Conservation (phyloP, 1,140 invertebrate species). For the Pachypsylla venusta region DNA sequence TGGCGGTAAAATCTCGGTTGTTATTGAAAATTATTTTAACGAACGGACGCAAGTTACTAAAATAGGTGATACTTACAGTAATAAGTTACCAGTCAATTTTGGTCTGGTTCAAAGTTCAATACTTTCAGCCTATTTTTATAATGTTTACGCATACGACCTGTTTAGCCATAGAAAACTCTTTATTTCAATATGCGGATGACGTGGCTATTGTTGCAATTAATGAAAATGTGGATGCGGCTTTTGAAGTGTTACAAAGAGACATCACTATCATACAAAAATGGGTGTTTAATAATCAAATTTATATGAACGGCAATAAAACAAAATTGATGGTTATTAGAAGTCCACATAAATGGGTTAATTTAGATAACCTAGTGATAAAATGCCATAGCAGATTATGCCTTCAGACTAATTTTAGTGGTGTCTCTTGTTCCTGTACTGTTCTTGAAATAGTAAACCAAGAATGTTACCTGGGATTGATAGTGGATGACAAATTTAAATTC, state of each 20-base stretch:
- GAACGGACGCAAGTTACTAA: constrained; percentile 1
- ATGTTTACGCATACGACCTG: background rate
- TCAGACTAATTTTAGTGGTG: too few relatives aligned
- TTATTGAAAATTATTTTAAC: constrained; percentile 4
- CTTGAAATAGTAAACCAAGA: too few relatives aligned
- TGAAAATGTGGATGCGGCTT: background rate
- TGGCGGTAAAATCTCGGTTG: background rate
- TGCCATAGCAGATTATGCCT: background rate
- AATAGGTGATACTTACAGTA: background rate
- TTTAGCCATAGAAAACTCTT: background rate
- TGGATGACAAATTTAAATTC: too few relatives aligned
- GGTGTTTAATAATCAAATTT: constrained; percentile 2
- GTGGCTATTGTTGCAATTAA: background rate
- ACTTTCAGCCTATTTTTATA: background rate
- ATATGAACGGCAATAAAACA: background rate
- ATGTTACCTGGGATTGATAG: too few relatives aligned
- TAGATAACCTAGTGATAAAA: background rate
- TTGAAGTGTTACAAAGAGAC: background rate
- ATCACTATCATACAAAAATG: background rate
- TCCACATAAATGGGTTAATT: background rate
- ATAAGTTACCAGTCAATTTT: background rate
- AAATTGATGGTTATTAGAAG: background rate
- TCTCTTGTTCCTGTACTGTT: too few relatives aligned
- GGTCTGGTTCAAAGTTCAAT: background rate
- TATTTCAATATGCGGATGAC: constrained; percentile 2